These are phyloP conservation scores for Dascillus cervinus DNA, from an alignment of 2,888 invertebrate genomes.

Conservation along the genomic window DNA sequence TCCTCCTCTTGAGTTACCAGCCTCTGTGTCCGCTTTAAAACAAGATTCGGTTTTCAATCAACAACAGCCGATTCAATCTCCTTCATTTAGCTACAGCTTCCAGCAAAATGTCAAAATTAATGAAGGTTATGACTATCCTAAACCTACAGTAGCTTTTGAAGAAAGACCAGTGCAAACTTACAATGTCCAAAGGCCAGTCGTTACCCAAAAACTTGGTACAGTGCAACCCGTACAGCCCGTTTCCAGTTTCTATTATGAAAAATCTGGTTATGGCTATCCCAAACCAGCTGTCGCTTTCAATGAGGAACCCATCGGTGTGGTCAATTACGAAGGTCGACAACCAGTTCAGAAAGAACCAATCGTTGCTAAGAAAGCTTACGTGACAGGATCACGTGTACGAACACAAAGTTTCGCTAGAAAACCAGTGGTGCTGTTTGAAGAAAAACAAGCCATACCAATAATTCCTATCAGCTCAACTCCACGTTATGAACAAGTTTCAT, in stretches of 20 bases:
- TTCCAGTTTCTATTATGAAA: constrained; percentile 10
- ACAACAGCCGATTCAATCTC: constrained; percentile 2
- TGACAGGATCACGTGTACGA: constrained; percentile 30
- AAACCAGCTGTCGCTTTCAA: constrained; percentile 22
- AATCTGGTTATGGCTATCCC: constrained; percentile 17
- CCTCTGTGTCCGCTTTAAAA: neutral
- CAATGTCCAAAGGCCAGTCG: constrained; percentile 8
- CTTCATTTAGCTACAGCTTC: constrained; percentile 4
- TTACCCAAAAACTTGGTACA: constrained; percentile 1
- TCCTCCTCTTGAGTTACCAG: neutral
- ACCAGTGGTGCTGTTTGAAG: too few species aligned
- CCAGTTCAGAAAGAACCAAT: constrained; percentile 16
- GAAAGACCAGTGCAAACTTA: constrained; percentile 26
- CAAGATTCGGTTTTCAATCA: neutral
- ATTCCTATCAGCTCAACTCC: constrained; percentile 1
- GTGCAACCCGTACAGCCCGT: constrained; percentile 6
- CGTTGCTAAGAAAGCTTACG: constrained; percentile 33
- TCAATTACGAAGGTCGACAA: neutral
- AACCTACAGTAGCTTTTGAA: constrained; percentile 31
- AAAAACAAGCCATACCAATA: too few species aligned
- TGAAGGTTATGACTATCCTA: constrained; percentile 33
- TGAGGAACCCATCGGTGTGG: constrained; percentile 12
- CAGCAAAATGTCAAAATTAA: constrained; percentile 15
- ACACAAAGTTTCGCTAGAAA: too few species aligned
- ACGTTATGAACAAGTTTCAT: constrained; percentile 2